Conservation (phyloP, 2,888 invertebrate species). For the Protula sp. region DNA sequence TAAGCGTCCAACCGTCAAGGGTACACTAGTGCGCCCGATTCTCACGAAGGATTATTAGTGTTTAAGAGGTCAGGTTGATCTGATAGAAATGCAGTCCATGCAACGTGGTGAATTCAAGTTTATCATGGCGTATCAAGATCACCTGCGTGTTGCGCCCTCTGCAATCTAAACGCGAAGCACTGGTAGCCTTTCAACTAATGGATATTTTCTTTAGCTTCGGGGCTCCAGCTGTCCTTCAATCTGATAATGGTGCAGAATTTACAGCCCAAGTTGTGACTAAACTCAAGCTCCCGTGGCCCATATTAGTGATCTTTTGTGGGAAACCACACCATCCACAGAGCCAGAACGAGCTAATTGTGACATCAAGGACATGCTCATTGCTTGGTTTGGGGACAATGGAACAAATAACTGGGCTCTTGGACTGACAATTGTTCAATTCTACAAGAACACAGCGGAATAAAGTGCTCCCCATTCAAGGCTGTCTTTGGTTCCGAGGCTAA, state of each 20-base stretch:
- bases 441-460: no score
- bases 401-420: not conserved
- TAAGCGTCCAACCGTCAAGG: no score
- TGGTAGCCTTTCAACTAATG: not conserved
- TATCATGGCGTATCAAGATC: not conserved
- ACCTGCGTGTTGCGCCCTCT: not conserved
- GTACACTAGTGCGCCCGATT: no score
- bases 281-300: conserved; percentile 18
- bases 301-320: conserved; percentile 17
- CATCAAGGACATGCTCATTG: conserved; percentile 21
- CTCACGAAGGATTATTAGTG: no score
- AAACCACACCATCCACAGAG: conserved; percentile 19
- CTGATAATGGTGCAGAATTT: conserved; percentile 18
- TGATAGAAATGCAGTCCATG: not conserved
- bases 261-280: conserved; percentile 14
- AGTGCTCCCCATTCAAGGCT: no score
- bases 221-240: not conserved
- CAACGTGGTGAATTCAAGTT: not conserved
- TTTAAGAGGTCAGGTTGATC: conserved; percentile 1
- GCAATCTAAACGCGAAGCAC: not conserved
- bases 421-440: conserved; percentile 4
- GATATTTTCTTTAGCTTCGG: not conserved
- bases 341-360: conserved; percentile 19
- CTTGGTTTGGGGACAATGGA: not conserved
- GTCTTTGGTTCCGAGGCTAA: no score